Evolutionary conservation across 2,113 vertebrate genomes (phyloP).

Genomic region (Spermophilus dauricus): DNA sequence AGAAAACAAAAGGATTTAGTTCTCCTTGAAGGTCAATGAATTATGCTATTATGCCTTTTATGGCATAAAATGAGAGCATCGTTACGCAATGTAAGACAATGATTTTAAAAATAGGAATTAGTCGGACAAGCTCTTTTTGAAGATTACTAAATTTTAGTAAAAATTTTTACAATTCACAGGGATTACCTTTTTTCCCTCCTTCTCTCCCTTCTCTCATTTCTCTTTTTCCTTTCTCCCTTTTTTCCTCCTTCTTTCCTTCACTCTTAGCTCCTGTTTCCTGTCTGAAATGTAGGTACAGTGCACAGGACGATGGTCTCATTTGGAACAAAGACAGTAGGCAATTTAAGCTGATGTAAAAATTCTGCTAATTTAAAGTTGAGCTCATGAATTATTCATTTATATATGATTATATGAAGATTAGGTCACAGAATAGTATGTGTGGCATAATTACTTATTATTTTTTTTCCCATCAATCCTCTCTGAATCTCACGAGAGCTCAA

Average conservation of each 20-base stretch:
- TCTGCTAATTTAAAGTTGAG: neutral
- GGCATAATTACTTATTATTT: neutral
- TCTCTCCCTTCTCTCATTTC: neutral
- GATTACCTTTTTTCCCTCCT: neutral
- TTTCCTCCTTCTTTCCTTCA: neutral
- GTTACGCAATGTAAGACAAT: neutral
- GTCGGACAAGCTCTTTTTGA: neutral
- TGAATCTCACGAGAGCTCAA: too few relatives aligned
- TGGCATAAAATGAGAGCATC: neutral
- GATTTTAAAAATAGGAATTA: constrained; percentile 9
- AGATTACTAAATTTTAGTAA: neutral
- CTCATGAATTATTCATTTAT: neutral
- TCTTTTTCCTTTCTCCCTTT: neutral
- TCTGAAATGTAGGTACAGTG: neutral
- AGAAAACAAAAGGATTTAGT: constrained; percentile 33
- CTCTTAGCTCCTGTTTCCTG: neutral
- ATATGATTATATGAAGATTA: neutral
- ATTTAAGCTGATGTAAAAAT: neutral
- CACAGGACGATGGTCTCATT: neutral
- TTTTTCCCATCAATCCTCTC: too few relatives aligned
- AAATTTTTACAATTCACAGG: neutral
- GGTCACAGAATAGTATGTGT: neutral
- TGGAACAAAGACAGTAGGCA: neutral
- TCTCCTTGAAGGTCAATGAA: neutral
- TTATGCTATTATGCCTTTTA: neutral